Evolutionary conservation across 2,797 vertebrate species (phyloP).

Genomic region (Tokudaia muenninki): DNA sequence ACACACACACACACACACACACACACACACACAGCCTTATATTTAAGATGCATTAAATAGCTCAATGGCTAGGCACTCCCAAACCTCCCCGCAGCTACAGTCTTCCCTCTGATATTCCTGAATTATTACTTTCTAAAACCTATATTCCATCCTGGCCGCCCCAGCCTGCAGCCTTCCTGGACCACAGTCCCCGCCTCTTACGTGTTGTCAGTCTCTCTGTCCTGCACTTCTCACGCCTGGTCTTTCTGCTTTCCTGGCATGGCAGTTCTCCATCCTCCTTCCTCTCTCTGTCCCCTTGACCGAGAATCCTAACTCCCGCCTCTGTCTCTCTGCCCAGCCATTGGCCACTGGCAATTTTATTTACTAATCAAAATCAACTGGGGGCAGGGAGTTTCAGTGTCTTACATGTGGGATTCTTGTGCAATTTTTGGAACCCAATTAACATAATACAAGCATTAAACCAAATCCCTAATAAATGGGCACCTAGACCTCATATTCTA

Average conservation of each 20-base stretch:
- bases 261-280: background rate
- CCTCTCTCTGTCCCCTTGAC: background rate
- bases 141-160: too few relatives aligned
- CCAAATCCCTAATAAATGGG: background rate
- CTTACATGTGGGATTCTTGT: background rate
- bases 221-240: background rate
- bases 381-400: background rate
- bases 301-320: background rate
- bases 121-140: background rate
- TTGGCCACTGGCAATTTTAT: background rate
- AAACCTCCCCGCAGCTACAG: background rate
- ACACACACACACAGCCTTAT: background rate
- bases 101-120: background rate
- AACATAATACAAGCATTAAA: background rate
- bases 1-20: too few relatives aligned
- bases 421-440: background rate
- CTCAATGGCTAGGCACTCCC: background rate
- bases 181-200: background rate
- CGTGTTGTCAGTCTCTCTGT: background rate
- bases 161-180: background rate
- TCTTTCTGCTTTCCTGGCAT: background rate
- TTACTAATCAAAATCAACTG: background rate
- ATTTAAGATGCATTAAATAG: background rate
- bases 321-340: background rate
- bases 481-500: background rate